Evolutionary conservation across 1,140 invertebrate genomes (phyloP), one percentile per base, ranked within the genome.

Genomic region (Laupala kohalensis): DNA sequence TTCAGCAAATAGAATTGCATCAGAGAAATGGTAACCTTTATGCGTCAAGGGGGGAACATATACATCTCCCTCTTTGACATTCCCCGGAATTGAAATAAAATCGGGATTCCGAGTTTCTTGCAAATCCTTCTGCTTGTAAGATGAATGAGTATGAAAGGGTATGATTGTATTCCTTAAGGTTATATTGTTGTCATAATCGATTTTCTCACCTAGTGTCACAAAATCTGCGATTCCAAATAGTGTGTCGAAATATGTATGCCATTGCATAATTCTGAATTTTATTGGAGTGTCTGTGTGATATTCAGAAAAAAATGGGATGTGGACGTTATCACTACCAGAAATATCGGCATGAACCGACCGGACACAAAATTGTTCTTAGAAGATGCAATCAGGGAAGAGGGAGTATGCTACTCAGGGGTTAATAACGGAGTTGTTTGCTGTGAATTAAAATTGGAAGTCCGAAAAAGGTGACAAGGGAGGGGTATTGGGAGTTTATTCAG

Each of bases 41-140:
- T 6, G 6, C n/a, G 6, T n/a, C n/a, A 64, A 64, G 6, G 19
- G n/a, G n/a, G 64, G 64, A 25, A 64, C n/a, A 64, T 64, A 64
- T 25, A 64, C 64, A 64, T 64, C n/a, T 6, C 24, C 64, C n/a
- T 64, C 6, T 64, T 64, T 64, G 64, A 64, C 24, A 64, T 64
- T 64, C 6, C 6, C n/a, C n/a, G 64, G 64, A n/a, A 64, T 64
- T 19, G 64, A 23, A 5, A 64, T 23, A 23, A 64, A 64, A 23
- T 64, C n/a, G 19, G 24, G 64, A 64, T 64, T 25, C n/a, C n/a
- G 64, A 19, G 6, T 6, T 9, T 25, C 24, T 6, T 6, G n/a
- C 6, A 64, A 64, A 64, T 64, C 64, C n/a, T n/a, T 64, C n/a
- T 64, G 64, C 24, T 64, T 64, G 64, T 23, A n/a, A 64, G 64